phyloP scores from a whole-genome alignment of 2,888 invertebrate species.

The Hirtodrosophila cameraria region DNA sequence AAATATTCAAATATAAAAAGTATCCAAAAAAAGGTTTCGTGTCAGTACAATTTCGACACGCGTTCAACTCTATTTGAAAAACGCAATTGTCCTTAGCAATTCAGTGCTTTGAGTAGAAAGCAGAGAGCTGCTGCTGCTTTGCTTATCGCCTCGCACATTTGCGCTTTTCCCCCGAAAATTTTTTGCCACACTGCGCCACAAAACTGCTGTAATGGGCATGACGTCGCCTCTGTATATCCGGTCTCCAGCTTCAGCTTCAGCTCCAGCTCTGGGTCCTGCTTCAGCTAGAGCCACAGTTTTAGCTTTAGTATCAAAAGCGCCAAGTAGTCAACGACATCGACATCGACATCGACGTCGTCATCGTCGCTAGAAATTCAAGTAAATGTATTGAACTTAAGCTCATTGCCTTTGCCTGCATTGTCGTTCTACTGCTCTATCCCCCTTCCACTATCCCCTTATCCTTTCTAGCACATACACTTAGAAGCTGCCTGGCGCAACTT shows the following conservation, averaged over 20 bases:
- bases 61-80: conserved; percentile 13
- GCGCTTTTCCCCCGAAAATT: conserved; percentile 61
- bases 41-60: neutral
- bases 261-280: conserved; percentile 1
- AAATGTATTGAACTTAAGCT: conserved; percentile 79
- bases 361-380: conserved; percentile 69
- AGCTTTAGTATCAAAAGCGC: conserved; percentile 1
- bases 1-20: too few species aligned
- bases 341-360: conserved; percentile 47
- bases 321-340: conserved; percentile 69
- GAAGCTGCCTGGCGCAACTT: conserved; percentile 3
- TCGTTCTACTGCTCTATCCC: conserved; percentile 28
- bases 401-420: conserved; percentile 67
- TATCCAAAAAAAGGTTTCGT: too few species aligned
- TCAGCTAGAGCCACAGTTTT: conserved; percentile 7
- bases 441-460: neutral
- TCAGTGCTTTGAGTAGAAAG: conserved; percentile 14
- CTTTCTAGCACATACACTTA: neutral
- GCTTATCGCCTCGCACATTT: conserved; percentile 78
- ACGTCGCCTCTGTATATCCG: conserved; percentile 33
- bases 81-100: conserved; percentile 30
- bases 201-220: conserved; percentile 69
- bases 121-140: conserved; percentile 69
- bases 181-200: conserved; percentile 41
- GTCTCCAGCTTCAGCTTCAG: conserved; percentile 15